A percentile compares a stretch with the other conserved stretches of the same genome.
Conservation (phyloP, 2,113 vertebrate species). For the Ciconia stormi region DNA sequence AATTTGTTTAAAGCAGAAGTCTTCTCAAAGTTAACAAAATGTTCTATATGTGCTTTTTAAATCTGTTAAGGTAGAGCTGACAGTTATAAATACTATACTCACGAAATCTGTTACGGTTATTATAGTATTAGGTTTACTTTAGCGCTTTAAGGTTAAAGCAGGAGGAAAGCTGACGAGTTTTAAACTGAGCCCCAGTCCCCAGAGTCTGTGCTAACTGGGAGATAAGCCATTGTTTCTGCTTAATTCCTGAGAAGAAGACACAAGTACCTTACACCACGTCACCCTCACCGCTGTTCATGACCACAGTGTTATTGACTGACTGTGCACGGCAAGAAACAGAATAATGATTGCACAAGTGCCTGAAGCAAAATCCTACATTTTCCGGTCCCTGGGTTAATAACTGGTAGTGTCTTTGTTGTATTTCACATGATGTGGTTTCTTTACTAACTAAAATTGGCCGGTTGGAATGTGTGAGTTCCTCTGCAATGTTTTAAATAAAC, state of each 20-base stretch:
- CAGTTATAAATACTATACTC: neutral
- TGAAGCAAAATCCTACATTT: neutral
- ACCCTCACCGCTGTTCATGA: neutral
- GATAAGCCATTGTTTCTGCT: neutral
- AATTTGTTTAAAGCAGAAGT: neutral
- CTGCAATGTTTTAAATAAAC: neutral
- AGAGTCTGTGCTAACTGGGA: neutral
- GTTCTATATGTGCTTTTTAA: neutral
- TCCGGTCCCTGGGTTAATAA: neutral
- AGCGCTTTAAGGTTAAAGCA: neutral
- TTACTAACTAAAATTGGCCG: neutral
- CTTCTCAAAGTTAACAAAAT: neutral
- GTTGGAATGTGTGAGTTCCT: neutral
- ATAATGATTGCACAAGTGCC: neutral
- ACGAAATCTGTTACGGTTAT: neutral
- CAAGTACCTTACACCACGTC: neutral
- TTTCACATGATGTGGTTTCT: neutral
- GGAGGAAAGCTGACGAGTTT: neutral
- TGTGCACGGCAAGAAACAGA: neutral
- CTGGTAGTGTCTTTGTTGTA: neutral
- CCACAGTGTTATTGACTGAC: neutral
- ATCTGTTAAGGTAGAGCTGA: neutral
- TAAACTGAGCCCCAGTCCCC: neutral
- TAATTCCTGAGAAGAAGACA: neutral
- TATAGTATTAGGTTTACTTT: neutral